These are phyloP conservation scores for Zoanthus sansibaricus DNA, from an alignment of 92 coral and sea anemone genomes.

Conservation along the genomic window DNA sequence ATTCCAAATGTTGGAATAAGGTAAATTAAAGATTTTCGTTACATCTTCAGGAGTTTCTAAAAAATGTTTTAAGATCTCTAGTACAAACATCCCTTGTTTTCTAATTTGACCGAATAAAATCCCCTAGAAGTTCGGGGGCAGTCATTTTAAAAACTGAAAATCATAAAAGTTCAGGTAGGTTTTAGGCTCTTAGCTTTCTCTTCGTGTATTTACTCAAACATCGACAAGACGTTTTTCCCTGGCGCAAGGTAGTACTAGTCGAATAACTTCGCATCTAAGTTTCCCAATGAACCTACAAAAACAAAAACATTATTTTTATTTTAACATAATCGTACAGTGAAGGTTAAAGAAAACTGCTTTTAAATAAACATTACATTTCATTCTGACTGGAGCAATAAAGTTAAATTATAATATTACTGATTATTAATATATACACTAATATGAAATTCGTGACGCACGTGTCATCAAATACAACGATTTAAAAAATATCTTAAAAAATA, in stretches of 20 bases:
- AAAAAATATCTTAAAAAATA: no score
- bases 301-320: background rate
- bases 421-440: no score
- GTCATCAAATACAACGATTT: no score
- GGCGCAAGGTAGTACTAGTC: constrained; percentile 42
- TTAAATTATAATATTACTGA: no score
- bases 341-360: no score
- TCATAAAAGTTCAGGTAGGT: background rate
- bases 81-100: constrained; percentile 26
- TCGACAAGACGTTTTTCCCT: constrained; percentile 16
- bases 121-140: background rate
- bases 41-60: constrained; percentile 36
- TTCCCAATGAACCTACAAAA: constrained; percentile 32
- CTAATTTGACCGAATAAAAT: constrained; percentile 14
- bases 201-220: constrained; percentile 37
- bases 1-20: constrained; percentile 51
- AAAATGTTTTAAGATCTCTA: constrained; percentile 45
- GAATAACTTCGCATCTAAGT: constrained; percentile 39
- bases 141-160: background rate
- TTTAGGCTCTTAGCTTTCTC: background rate
- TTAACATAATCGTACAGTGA: background rate
- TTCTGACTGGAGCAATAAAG: no score
- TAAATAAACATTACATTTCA: no score
- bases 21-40: constrained; percentile 22
- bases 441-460: no score